Evolutionary conservation across 2,888 invertebrate genomes (phyloP).

Genomic region (Hydrotaea diabolus): DNA sequence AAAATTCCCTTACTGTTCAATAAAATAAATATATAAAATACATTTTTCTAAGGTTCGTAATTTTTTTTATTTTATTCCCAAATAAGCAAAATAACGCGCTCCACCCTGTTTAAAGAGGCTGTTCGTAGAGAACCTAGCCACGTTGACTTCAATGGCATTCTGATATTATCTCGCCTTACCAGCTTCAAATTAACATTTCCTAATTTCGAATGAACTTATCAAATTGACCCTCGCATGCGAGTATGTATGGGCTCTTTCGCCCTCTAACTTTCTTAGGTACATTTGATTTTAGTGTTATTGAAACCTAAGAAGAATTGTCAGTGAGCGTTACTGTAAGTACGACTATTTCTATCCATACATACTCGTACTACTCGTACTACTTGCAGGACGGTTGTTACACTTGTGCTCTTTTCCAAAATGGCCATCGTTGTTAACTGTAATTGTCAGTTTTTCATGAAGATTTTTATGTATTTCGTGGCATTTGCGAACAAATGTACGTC

Average conservation of each 20-base stretch:
- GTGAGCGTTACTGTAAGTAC: neutral
- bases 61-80: too few relatives aligned
- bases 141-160: too few relatives aligned
- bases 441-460: constrained; percentile 6
- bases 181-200: too few relatives aligned
- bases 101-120: too few relatives aligned
- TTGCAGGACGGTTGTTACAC: neutral
- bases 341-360: constrained; percentile 3
- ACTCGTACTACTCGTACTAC: too few relatives aligned
- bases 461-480: constrained; percentile 24
- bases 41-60: too few relatives aligned
- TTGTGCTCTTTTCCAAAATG: neutral
- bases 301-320: constrained; percentile 44
- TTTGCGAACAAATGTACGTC: neutral
- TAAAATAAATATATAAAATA: too few relatives aligned
- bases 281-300: constrained; percentile 60
- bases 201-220: neutral
- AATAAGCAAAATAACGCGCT: too few relatives aligned
- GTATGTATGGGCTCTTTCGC: neutral
- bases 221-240: neutral
- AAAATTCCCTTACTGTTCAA: too few relatives aligned
- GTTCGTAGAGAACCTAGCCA: too few relatives aligned
- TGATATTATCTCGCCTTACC: too few relatives aligned
- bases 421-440: constrained; percentile 21
- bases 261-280: constrained; percentile 43